Conservation (phyloP, 2,113 vertebrate genomes). For the Sinocyclocheilus maitianheensis region DNA sequence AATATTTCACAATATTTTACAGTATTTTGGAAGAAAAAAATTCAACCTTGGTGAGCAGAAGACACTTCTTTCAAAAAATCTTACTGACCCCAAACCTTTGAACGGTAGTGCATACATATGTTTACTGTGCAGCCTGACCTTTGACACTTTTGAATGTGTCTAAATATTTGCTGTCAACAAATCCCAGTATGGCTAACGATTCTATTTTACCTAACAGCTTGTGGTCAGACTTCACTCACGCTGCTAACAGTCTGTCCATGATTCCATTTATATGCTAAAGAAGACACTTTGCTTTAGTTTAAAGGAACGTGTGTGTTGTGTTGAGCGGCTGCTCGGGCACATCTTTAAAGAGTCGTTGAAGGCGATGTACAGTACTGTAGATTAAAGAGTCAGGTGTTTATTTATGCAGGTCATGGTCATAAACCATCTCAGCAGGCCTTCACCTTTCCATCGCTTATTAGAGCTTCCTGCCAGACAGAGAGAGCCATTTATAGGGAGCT, state of each 20-base stretch:
- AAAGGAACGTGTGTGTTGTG: not conserved
- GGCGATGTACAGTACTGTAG: constrained; percentile 19
- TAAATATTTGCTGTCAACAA: constrained; percentile 22
- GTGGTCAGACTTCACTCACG: not conserved
- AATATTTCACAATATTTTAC: not conserved
- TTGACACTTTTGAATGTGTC: not conserved
- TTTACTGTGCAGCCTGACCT: constrained; percentile 16
- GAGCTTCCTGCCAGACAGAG: constrained; percentile 64
- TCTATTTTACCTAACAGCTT: not conserved
- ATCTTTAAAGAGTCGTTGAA: constrained; percentile 2
- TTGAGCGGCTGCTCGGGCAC: constrained; percentile 14
- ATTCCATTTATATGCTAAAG: not conserved
- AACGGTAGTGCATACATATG: not conserved
- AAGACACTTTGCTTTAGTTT: not conserved
- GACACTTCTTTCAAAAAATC: not conserved
- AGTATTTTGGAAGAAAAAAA: not conserved
- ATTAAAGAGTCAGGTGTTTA: constrained; percentile 56
- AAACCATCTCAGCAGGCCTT: constrained; percentile 61
- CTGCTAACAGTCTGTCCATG: not conserved
- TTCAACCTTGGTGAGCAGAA: not conserved
- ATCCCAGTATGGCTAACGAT: not conserved
- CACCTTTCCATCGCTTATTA: constrained; percentile 62
- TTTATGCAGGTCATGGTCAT: constrained; percentile 62
- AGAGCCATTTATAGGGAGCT: constrained; percentile 69
- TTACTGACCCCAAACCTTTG: not conserved